phyloP scores from a whole-genome alignment of 2,888 invertebrate species.

The Orchestes rusci region DNA sequence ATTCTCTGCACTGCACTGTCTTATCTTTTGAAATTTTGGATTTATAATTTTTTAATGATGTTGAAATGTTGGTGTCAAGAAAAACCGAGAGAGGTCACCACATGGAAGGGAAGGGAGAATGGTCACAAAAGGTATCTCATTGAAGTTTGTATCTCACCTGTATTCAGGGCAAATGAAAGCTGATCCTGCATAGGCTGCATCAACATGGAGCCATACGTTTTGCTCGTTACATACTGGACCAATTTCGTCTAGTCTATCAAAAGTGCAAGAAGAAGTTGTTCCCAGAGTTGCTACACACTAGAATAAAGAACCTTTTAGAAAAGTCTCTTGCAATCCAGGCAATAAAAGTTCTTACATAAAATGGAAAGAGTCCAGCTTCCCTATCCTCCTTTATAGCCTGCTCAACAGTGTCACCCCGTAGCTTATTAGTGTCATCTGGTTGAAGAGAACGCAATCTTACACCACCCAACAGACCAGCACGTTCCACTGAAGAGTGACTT shows the following conservation, averaged over 20 bases:
- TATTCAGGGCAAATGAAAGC: conserved; percentile 97
- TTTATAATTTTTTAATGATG: too few species aligned
- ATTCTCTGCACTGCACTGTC: too few species aligned
- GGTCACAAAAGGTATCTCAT: not conserved
- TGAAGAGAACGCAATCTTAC: conserved; percentile 67
- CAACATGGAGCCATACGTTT: conserved; percentile 86
- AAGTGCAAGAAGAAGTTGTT: conserved; percentile 93
- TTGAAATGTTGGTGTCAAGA: not conserved
- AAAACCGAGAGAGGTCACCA: not conserved
- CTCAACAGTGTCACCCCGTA: conserved; percentile 69
- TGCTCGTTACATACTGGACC: conserved; percentile 77
- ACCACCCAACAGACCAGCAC: conserved; percentile 86
- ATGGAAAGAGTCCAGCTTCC: conserved; percentile 86
- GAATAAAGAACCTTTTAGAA: conserved; percentile 11
- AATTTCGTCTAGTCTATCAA: conserved; percentile 83
- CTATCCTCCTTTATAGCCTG: conserved; percentile 79
- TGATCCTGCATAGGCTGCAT: conserved; percentile 94
- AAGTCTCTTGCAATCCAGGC: too few species aligned
- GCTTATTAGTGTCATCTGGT: conserved; percentile 62
- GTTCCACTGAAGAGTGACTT: conserved; percentile 91
- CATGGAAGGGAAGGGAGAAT: not conserved
- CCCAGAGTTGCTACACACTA: conserved; percentile 85
- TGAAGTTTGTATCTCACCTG: conserved; percentile 47
- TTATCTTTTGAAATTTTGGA: too few species aligned
- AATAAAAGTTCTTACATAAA: conserved; percentile 76